phyloP scores from a whole-genome alignment of 2,888 invertebrate genomes.

The Erebia palarica region DNA sequence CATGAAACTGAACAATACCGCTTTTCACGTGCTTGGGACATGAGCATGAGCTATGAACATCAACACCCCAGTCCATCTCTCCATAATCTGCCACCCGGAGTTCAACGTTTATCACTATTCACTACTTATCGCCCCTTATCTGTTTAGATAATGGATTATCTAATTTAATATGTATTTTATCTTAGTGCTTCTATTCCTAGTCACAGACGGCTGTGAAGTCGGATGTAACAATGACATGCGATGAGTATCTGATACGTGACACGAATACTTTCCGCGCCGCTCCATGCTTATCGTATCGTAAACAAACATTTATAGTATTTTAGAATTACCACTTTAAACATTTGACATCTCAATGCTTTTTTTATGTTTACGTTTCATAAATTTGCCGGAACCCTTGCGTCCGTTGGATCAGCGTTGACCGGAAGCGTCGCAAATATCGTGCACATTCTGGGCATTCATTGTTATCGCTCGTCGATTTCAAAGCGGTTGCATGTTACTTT shows the following conservation, averaged over 20 bases:
- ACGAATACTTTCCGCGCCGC: slow-evolving; percentile 56
- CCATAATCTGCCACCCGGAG: slow-evolving; percentile 13
- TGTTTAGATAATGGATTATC: slow-evolving; percentile 28
- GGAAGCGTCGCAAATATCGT: slow-evolving; percentile 52
- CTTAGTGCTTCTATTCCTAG: slow-evolving; percentile 21
- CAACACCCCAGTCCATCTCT: neutral
- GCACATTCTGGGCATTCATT: slow-evolving; percentile 50
- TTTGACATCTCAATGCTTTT: neutral
- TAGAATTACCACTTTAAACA: slow-evolving; percentile 5
- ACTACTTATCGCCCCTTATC: slow-evolving; percentile 21
- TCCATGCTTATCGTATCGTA: slow-evolving; percentile 58
- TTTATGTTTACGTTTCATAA: slow-evolving; percentile 11
- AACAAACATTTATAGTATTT: slow-evolving; percentile 42
- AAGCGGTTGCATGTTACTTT: slow-evolving; percentile 50
- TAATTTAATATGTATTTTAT: slow-evolving; percentile 26
- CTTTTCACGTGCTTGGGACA: slow-evolving; percentile 53
- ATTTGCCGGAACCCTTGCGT: slow-evolving; percentile 31
- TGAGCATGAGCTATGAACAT: slow-evolving; percentile 12
- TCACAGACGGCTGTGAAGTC: slow-evolving; percentile 37
- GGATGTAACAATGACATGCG: slow-evolving; percentile 46
- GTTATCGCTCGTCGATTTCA: slow-evolving; percentile 37
- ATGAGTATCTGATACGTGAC: slow-evolving; percentile 42
- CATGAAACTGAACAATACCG: slow-evolving; percentile 66
- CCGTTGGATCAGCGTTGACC: slow-evolving; percentile 42
- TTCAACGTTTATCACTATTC: slow-evolving; percentile 1